Evolutionary conservation across 1,140 invertebrate species (phyloP), one percentile per base, ranked within the genome.

Genomic region (Asbolus verrucosus): DNA sequence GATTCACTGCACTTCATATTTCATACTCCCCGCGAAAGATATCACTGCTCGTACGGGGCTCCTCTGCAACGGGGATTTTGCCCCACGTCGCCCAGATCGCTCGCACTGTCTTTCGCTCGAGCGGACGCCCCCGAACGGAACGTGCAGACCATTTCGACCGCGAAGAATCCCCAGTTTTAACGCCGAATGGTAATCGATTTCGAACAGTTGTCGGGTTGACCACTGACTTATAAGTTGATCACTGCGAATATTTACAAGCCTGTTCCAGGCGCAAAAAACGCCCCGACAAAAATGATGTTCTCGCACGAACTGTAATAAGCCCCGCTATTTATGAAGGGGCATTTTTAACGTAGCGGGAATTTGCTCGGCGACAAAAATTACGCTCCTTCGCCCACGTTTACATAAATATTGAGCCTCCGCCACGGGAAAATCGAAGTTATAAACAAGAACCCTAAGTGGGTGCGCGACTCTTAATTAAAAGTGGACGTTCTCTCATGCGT

Each of bases 201-300:
- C 36, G 63, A 70, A 70, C 69, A 70, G 69, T 70, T 70, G 69
- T 70, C 69, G 62, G 54, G 11, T 66, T 43, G 69, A 66, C 63
- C 38, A 46, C 54, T 70, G 69, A 69, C 67, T 69, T 69, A 69
- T 69, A 69, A 69, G 54, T 65, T 65, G 67, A 65, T 65, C 67
- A 65, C 43, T 65, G 6, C 3, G 30, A 66, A 66, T 43, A 66
- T 66, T 66, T 66, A 66, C 21, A 63, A 63, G 33, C 33, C 41
- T 19, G 61, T 63, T 63, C 36, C 61, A 19, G 61, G 46, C 46
- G 46, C 13, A 54, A 54, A 54, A 54, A 54, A 54, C 46, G 21
- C 18, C n/a, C 46, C 46, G 27, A 54, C 46, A 54, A 54, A 30
- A 54, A 54, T 27, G 9, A 54, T 54, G 27, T 54, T 54, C 46